Conservation (phyloP, 1,140 invertebrate genomes). For the Melitaea cinxia region DNA sequence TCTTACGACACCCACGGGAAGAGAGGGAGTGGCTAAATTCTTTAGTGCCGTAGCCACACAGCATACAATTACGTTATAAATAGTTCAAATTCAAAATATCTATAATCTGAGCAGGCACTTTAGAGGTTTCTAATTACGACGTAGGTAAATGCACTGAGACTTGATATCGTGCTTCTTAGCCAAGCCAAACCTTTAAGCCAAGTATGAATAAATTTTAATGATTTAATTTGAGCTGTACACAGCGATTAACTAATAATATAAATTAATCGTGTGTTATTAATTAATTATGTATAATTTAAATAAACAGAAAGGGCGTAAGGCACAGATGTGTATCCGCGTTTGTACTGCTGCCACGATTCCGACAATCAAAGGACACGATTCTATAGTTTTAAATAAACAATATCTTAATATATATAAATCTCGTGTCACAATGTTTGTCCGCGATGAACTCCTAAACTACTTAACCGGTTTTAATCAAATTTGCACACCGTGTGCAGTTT, state of each 20-base stretch:
- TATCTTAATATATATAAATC: neutral
- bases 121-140: neutral
- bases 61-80: too few relatives aligned
- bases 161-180: neutral
- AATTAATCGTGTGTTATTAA: slow-evolving; percentile 10
- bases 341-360: slow-evolving; percentile 17
- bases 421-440: too few relatives aligned
- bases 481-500: too few relatives aligned
- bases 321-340: slow-evolving; percentile 29
- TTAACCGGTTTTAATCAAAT: too few relatives aligned
- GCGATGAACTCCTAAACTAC: too few relatives aligned
- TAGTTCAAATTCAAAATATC: neutral
- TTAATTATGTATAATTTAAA: slow-evolving; percentile 29
- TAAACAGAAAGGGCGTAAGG: slow-evolving; percentile 35
- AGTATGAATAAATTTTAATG: neutral
- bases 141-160: neutral
- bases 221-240: neutral
- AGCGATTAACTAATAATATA: slow-evolving; percentile 1
- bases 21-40: too few relatives aligned
- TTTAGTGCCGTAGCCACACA: too few relatives aligned
- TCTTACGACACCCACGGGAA: too few relatives aligned
- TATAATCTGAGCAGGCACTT: neutral
- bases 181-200: neutral
- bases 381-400: neutral
- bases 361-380: neutral